Conservation (phyloP, 2,113 vertebrate genomes). For the Lycocorax pyrrhopterus region DNA sequence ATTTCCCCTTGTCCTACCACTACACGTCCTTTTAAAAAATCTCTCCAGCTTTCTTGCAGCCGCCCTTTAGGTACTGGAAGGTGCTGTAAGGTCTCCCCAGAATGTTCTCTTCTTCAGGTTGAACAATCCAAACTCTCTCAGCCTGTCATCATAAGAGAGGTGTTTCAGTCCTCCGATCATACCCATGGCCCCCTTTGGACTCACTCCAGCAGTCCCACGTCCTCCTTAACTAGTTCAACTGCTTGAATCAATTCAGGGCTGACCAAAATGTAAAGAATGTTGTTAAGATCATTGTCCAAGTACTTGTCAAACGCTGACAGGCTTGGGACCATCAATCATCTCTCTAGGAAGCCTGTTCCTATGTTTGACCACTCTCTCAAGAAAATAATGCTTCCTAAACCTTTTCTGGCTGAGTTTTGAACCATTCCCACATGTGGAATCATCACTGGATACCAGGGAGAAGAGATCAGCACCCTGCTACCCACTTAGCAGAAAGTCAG, state of each 20-base stretch:
- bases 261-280: neutral
- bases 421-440: rapidly evolving
- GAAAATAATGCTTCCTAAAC: neutral
- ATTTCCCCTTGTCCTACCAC: neutral
- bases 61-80: neutral
- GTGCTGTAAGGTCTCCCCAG: neutral
- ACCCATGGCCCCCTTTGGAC: neutral
- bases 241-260: neutral
- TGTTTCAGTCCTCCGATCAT: neutral
- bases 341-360: neutral
- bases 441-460: neutral
- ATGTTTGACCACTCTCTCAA: neutral
- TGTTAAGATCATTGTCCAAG: neutral
- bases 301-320: neutral
- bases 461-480: neutral
- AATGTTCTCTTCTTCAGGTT: neutral
- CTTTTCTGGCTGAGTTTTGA: neutral
- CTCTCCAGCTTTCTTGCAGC: neutral
- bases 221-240: neutral
- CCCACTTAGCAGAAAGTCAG: neutral
- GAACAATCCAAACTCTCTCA: neutral
- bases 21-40: neutral
- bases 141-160: neutral
- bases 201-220: neutral
- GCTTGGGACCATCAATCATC: neutral